Evolutionary conservation across 2,113 vertebrate genomes (phyloP).

Genomic region (Eupsittula cactorum): DNA sequence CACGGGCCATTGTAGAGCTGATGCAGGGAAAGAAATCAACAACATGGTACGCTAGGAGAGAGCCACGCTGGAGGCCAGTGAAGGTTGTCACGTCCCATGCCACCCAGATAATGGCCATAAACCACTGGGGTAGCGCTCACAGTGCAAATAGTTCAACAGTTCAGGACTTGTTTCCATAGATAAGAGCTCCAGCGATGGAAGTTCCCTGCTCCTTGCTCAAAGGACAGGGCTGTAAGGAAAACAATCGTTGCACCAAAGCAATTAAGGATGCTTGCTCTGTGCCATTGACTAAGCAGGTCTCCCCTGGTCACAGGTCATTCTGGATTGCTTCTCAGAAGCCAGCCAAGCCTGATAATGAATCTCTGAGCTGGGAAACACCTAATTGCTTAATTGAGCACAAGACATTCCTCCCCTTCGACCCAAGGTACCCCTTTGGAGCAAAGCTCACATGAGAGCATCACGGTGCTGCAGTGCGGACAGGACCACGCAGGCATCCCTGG

Average conservation of each 20-base stretch:
- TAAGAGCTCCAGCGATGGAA: background rate
- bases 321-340: background rate
- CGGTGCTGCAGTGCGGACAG: background rate
- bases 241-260: background rate
- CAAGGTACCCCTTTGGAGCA: background rate
- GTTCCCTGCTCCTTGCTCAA: background rate
- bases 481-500: fast-evolving
- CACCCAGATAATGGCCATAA: slow-evolving; percentile 2
- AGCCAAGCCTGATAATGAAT: slow-evolving; percentile 18
- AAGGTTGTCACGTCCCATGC: slow-evolving; percentile 19
- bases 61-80: background rate
- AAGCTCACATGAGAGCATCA: background rate
- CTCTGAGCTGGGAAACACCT: background rate
- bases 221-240: background rate
- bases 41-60: background rate
- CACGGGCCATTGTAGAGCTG: background rate
- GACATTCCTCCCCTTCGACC: background rate
- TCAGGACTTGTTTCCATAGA: slow-evolving; percentile 33
- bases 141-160: background rate
- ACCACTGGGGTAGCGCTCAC: fast-evolving
- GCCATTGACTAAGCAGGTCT: slow-evolving; percentile 23
- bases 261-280: slow-evolving; percentile 39
- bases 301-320: background rate
- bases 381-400: slow-evolving; percentile 15
- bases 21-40: background rate